Evolutionary conservation across 2,888 invertebrate species (phyloP).

Genomic region (Galerucella calmariensis): DNA sequence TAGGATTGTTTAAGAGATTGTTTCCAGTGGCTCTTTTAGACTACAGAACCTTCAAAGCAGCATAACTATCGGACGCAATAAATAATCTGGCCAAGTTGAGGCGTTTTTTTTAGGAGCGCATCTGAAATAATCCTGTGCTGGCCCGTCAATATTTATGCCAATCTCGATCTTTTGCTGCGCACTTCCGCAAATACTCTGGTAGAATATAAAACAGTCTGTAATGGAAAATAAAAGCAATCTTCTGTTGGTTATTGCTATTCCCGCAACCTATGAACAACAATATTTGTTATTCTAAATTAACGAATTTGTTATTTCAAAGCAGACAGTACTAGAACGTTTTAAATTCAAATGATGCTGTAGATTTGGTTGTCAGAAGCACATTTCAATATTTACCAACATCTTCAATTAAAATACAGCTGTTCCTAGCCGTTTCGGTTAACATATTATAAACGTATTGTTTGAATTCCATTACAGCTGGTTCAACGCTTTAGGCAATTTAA

Average conservation of each 20-base stretch:
- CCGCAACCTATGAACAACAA: background rate
- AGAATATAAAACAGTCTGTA: no score
- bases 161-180: no score
- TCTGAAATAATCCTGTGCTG: no score
- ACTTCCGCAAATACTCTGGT: no score
- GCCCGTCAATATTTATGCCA: no score
- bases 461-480: constrained; percentile 12
- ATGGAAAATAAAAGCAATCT: background rate
- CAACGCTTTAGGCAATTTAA: constrained; percentile 5
- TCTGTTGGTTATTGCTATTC: background rate
- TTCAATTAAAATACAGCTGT: constrained; percentile 7
- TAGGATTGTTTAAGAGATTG: no score
- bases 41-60: no score
- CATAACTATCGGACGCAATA: no score
- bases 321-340: background rate
- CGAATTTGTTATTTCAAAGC: background rate
- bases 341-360: background rate
- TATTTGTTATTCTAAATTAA: background rate
- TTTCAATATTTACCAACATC: constrained; percentile 6
- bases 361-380: background rate
- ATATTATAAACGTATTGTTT: constrained; percentile 5
- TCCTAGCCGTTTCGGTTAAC: constrained; percentile 1
- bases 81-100: no score
- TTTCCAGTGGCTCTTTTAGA: no score
- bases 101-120: no score